These are phyloP conservation scores for Protonibea diacanthus DNA, from an alignment of 2,797 vertebrate species.

Conservation along the genomic window DNA sequence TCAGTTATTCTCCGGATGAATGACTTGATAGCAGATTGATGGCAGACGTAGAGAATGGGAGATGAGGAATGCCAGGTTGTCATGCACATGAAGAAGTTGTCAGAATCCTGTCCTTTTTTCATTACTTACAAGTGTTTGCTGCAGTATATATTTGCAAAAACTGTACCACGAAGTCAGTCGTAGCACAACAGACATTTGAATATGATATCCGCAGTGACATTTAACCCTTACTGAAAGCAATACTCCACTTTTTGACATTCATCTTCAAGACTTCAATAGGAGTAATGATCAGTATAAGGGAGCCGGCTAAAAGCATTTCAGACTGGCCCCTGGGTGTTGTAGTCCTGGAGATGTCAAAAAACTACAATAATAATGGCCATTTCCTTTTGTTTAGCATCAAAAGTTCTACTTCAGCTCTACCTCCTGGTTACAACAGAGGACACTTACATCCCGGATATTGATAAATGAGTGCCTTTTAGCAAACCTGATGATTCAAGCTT, in stretches of 20 bases:
- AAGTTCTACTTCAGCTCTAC: conserved; percentile 8
- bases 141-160: conserved; percentile 1
- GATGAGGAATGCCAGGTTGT: conserved; percentile 28
- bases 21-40: conserved; percentile 51
- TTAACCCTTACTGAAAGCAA: conserved; percentile 17
- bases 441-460: conserved; percentile 43
- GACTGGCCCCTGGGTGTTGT: neutral
- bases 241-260: conserved; percentile 24
- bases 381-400: conserved; percentile 11
- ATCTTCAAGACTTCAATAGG: conserved; percentile 7
- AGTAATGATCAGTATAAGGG: conserved; percentile 20
- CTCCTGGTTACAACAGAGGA: conserved; percentile 3
- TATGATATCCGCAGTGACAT: conserved; percentile 6
- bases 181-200: conserved; percentile 12
- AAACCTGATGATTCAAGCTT: conserved; percentile 70
- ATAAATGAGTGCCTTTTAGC: conserved; percentile 60
- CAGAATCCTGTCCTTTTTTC: conserved; percentile 40
- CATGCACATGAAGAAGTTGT: conserved; percentile 33
- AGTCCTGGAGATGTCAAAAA: neutral
- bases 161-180: neutral
- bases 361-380: conserved; percentile 1
- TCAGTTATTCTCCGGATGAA: conserved; percentile 42
- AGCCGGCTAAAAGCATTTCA: conserved; percentile 11
- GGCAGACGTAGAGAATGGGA: conserved; percentile 17
- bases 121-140: conserved; percentile 37